These are phyloP conservation scores for Eulemur rufifrons DNA, from an alignment of 2,113 vertebrate species.

Conservation along the genomic window DNA sequence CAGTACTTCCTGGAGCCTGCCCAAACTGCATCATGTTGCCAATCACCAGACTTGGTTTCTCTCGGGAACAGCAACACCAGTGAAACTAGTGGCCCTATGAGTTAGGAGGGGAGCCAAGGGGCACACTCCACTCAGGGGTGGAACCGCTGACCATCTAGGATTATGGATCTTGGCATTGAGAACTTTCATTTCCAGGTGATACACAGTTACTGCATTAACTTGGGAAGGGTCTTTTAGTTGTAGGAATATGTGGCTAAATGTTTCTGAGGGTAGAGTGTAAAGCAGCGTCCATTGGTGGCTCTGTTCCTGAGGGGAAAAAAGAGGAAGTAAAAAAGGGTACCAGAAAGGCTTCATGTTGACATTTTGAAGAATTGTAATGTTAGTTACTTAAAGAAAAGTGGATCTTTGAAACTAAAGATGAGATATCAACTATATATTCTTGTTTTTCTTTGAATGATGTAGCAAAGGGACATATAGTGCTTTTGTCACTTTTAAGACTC, in stretches of 20 bases:
- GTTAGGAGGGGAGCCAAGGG: neutral
- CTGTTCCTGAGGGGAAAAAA: neutral
- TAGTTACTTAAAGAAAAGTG: neutral
- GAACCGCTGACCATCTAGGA: neutral
- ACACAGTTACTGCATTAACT: neutral
- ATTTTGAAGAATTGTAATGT: neutral
- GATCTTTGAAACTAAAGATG: constrained; percentile 3
- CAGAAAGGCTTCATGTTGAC: neutral
- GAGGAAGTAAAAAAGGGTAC: neutral
- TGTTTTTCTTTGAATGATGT: constrained; percentile 16
- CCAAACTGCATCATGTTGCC: neutral
- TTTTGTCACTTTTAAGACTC: constrained; percentile 8
- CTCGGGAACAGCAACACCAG: neutral
- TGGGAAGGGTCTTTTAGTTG: neutral
- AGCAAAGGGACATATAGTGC: neutral
- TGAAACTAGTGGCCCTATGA: neutral
- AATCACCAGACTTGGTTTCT: neutral
- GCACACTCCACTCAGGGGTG: neutral
- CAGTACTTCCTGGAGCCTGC: neutral
- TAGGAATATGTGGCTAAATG: neutral
- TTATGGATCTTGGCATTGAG: neutral
- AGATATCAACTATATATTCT: neutral
- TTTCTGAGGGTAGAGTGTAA: neutral
- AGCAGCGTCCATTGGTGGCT: neutral
- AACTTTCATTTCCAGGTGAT: neutral